phyloP scores from a whole-genome alignment of 1,140 invertebrate species.

The Phymorhynchus buccinoides region DNA sequence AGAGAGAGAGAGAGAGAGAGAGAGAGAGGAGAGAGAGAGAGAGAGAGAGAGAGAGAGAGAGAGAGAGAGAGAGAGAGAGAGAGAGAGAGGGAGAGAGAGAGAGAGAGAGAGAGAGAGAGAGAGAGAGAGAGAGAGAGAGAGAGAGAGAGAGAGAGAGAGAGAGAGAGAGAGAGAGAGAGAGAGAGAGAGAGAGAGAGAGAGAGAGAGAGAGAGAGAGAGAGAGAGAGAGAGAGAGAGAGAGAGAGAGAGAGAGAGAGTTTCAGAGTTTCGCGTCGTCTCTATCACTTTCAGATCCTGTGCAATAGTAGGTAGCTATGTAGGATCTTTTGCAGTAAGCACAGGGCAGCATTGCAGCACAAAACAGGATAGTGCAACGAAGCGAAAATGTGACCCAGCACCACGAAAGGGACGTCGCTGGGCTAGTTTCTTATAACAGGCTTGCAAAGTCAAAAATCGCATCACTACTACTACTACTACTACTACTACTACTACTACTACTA shows the following conservation, averaged over 20 bases:
- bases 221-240: slow-evolving; percentile 4
- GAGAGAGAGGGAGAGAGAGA: background rate
- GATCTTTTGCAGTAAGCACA: no score
- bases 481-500: no score
- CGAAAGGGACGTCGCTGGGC: no score
- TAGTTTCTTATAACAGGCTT: no score
- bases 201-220: background rate
- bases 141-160: background rate
- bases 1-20: background rate
- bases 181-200: slow-evolving; percentile 2
- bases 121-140: background rate
- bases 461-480: no score
- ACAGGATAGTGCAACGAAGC: no score
- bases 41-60: background rate
- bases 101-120: background rate
- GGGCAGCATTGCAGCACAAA: no score
- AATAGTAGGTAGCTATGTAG: no score
- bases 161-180: background rate
- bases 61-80: background rate
- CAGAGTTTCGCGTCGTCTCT: no score
- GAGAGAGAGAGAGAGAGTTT: background rate
- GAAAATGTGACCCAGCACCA: no score
- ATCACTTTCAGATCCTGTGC: no score
- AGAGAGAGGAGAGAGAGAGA: background rate
- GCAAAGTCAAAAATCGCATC: no score